A percentile compares a stretch with the other conserved stretches of the same genome.
Conservation (phyloP, 1,140 invertebrate species). For the Drosophila leontia region DNA sequence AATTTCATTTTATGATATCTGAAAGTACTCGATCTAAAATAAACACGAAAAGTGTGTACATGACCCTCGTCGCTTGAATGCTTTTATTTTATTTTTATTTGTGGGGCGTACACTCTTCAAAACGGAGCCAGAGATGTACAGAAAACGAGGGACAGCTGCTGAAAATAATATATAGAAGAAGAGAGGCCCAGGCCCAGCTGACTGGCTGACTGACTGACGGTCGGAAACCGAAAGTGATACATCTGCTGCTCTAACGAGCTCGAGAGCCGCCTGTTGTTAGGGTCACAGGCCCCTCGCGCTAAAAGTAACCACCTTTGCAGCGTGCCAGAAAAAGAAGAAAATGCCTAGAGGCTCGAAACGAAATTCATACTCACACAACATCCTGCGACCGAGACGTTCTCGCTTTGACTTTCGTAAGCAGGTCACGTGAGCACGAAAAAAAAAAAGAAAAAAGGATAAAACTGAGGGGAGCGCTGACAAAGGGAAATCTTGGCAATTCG, state of each 20-base stretch:
- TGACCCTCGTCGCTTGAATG: conserved; percentile 38
- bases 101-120: conserved; percentile 56
- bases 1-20: conserved; percentile 42
- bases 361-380: conserved; percentile 38
- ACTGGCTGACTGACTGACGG: conserved; percentile 24
- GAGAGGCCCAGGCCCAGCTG: conserved; percentile 46
- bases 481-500: conserved; percentile 24
- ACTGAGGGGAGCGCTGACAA: conserved; percentile 57
- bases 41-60: conserved; percentile 42
- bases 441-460: conserved; percentile 14
- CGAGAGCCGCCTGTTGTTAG: conserved; percentile 31
- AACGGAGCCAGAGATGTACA: conserved; percentile 8
- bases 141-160: conserved; percentile 19
- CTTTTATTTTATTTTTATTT: conserved; percentile 32
- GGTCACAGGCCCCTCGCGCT: conserved; percentile 26
- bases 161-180: neutral
- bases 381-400: conserved; percentile 50
- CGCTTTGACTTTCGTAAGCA: conserved; percentile 72
- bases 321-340: conserved; percentile 8
- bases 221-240: conserved; percentile 74
- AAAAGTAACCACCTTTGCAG: conserved; percentile 24
- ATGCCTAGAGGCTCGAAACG: conserved; percentile 48
- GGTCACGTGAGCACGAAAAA: conserved; percentile 68
- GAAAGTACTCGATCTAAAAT: conserved; percentile 56
- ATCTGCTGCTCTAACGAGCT: conserved; percentile 60